Evolutionary conservation across 2,888 invertebrate species (phyloP), one percentile per base, ranked within the genome.

Genomic region (Ramazzottius varieornatus): DNA sequence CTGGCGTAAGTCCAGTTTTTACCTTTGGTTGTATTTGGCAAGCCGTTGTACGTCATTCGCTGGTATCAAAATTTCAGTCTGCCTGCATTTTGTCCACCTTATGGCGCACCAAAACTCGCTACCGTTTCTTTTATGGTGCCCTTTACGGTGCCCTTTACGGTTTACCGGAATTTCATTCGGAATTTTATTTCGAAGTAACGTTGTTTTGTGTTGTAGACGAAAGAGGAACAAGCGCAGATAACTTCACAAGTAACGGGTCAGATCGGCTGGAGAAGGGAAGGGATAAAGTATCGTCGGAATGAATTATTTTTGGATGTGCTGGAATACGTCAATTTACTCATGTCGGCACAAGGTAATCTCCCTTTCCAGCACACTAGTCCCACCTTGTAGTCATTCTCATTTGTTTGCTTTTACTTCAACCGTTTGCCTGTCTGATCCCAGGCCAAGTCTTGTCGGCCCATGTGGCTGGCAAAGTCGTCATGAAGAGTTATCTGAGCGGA

Each of bases 401-500:
- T 67, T 33, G n/a, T n/a, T n/a, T n/a, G n/a, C n/a, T n/a, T n/a
- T n/a, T n/a, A n/a, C n/a, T n/a, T n/a, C n/a, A n/a, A n/a, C n/a
- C n/a, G n/a, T n/a, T n/a, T n/a, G n/a, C n/a, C n/a, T n/a, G n/a
- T n/a, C n/a, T n/a, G n/a, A n/a, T n/a, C 74, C 32, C 74, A 86
- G 90, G 92, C 66, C 96, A 98, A 81, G 96, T 98, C 33, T 79
- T 99, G 66, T 94, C 94, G 24, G 94, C 98, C 64, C 98, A 99
- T 74, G 98, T 99, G 46, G 98, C 98, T 33, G 98, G 98, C 65
- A 93, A 94, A 77, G 93, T 99, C 66, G 92, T 96, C 46, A 98
- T 99, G 98, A 99, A 99, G 80, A 93, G 94, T 0, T 99, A 96
- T 76, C 80, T 99, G 67, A 94, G 94, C 32, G 98, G 98, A 34